Evolutionary conservation across 2,888 invertebrate species (phyloP).

Genomic region (Anoplius nigerrimus): DNA sequence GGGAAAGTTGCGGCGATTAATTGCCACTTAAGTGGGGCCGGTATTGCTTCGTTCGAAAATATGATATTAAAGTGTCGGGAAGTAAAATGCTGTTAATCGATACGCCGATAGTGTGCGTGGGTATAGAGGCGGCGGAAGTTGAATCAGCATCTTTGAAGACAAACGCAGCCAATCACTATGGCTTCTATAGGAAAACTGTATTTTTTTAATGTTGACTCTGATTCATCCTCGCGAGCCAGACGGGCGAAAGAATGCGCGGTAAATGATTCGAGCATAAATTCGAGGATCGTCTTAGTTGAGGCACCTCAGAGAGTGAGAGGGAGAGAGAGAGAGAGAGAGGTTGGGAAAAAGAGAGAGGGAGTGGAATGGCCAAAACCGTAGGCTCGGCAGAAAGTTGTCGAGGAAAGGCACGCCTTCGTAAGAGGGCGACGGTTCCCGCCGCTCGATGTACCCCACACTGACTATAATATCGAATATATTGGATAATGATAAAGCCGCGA

Average conservation of each 20-base stretch:
- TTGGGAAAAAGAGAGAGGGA: too few species aligned
- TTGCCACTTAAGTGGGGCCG: slow-evolving; percentile 34
- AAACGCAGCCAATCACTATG: too few species aligned
- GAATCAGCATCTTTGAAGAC: too few species aligned
- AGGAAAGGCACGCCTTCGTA: slow-evolving; percentile 24
- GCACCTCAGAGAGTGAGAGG: not conserved
- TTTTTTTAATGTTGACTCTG: too few species aligned
- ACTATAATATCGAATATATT: slow-evolving; percentile 64
- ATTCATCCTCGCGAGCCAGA: too few species aligned
- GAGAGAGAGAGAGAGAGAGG: too few species aligned
- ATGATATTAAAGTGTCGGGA: slow-evolving; percentile 5
- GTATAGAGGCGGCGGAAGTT: too few species aligned
- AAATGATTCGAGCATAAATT: too few species aligned
- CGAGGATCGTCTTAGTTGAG: too few species aligned
- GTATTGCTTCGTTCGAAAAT: slow-evolving; percentile 27
- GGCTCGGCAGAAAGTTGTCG: slow-evolving; percentile 16
- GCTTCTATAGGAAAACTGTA: too few species aligned
- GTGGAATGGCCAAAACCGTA: slow-evolving; percentile 8
- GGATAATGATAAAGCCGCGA: slow-evolving; percentile 69
- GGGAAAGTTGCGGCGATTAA: slow-evolving; percentile 32
- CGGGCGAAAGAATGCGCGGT: not conserved
- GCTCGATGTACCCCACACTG: slow-evolving; percentile 45
- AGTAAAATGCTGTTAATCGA: not conserved
- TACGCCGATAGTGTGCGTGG: not conserved
- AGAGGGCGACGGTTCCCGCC: not conserved